These are phyloP conservation scores for Pteropus rufus DNA, from an alignment of 2,797 vertebrate genomes.

Conservation along the genomic window DNA sequence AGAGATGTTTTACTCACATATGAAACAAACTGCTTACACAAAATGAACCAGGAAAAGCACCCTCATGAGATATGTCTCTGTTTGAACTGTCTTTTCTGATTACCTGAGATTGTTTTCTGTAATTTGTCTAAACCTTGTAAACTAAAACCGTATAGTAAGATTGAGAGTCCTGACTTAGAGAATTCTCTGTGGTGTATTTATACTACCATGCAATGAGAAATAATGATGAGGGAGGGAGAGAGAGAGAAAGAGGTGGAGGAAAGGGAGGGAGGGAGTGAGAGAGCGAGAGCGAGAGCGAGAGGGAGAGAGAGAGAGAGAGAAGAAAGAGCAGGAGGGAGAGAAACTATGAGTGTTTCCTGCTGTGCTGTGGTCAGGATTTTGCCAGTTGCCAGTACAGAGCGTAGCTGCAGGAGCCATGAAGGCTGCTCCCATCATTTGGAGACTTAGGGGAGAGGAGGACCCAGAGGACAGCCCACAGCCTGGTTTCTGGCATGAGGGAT, in stretches of 20 bases:
- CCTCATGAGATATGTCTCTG: background rate
- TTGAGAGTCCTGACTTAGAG: background rate
- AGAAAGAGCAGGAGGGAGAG: background rate
- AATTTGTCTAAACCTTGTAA: conserved; percentile 4
- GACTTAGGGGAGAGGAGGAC: background rate
- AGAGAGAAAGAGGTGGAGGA: no score
- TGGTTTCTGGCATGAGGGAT: background rate
- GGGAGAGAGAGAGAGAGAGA: background rate
- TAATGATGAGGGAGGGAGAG: background rate
- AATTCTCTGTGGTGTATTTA: background rate
- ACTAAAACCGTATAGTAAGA: background rate
- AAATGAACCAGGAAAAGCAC: background rate
- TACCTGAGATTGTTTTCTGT: background rate
- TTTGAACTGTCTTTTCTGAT: background rate
- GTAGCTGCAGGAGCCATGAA: background rate
- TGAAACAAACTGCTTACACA: background rate
- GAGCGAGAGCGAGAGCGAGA: background rate
- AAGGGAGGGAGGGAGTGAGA: background rate
- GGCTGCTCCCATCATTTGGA: conserved; percentile 46
- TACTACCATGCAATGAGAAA: background rate
- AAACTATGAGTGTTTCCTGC: background rate
- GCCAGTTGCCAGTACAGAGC: background rate
- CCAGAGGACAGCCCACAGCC: background rate
- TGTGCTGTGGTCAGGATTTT: conserved; percentile 18
- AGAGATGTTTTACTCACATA: background rate